Percentiles rank a stretch among this genome's conserved stretches.
phyloP scores from a whole-genome alignment of 2,797 vertebrate genomes.

The Botia almorhae region DNA sequence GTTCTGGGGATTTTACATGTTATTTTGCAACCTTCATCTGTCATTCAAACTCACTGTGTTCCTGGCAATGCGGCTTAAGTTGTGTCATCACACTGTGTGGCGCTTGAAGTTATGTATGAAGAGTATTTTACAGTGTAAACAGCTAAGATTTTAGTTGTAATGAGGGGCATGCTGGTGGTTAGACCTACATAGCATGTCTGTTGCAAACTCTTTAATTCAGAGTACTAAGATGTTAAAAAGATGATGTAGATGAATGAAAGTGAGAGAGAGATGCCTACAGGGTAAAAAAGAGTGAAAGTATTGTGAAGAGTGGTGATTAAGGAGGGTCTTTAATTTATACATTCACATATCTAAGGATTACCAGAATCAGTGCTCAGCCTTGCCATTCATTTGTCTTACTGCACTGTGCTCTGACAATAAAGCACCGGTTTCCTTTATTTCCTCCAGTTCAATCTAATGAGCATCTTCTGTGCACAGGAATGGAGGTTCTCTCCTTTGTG shows the following conservation, averaged over 20 bases:
- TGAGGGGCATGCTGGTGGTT: background rate
- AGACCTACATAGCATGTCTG: no score
- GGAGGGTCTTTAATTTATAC: conserved; percentile 39
- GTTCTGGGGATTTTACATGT: background rate
- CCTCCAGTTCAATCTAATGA: conserved; percentile 72
- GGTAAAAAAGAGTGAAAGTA: background rate
- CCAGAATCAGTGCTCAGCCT: conserved; percentile 24
- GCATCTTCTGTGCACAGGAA: conserved; percentile 66
- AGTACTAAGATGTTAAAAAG: background rate
- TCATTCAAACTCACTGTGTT: conserved; percentile 13
- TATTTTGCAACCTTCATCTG: background rate
- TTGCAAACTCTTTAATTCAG: background rate
- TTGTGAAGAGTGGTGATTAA: background rate
- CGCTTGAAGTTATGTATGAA: conserved; percentile 11
- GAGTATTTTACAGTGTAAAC: no score
- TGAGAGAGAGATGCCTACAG: conserved; percentile 3
- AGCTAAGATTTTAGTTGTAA: no score
- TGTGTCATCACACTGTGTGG: conserved; percentile 14
- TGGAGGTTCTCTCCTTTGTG: conserved; percentile 70
- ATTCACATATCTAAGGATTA: conserved; percentile 23
- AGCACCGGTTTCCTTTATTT: conserved; percentile 58
- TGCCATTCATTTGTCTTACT: conserved; percentile 51
- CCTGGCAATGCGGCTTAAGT: background rate
- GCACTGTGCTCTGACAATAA: conserved; percentile 62
- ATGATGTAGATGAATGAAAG: no score